Evolutionary conservation across 2,113 vertebrate species (phyloP).

Genomic region (Clarias magur): DNA sequence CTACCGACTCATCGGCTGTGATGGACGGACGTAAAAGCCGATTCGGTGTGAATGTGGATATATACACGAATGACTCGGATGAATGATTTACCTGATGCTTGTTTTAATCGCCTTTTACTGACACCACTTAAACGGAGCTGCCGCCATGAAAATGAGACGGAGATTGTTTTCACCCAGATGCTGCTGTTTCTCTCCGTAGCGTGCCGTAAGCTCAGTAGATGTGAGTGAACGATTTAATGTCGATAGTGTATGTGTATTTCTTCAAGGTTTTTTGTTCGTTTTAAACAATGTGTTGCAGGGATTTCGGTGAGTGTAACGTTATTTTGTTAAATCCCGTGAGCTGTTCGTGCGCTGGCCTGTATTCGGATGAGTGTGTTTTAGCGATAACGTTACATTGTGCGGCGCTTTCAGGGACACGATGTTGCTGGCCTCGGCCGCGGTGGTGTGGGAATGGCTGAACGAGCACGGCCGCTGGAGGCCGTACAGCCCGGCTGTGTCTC

Average conservation of each 20-base stretch:
- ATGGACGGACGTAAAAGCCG: neutral
- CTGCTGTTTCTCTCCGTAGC: slow-evolving; percentile 23
- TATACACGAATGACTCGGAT: slow-evolving; percentile 32
- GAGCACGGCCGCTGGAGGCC: slow-evolving; percentile 94
- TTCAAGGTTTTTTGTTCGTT: neutral
- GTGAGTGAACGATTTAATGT: slow-evolving; percentile 37
- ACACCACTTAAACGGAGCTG: slow-evolving; percentile 17
- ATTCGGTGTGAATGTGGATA: neutral
- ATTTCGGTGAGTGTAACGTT: neutral
- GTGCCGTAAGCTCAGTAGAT: slow-evolving; percentile 25
- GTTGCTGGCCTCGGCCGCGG: slow-evolving; percentile 88
- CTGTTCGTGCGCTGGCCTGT: neutral
- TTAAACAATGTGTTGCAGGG: neutral
- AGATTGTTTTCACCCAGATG: slow-evolving; percentile 40
- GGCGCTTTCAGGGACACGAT: slow-evolving; percentile 60
- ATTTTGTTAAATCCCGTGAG: neutral
- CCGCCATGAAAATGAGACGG: slow-evolving; percentile 44
- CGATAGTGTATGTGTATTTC: neutral
- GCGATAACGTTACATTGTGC: neutral
- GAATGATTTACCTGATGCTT: neutral
- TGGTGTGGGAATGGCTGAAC: slow-evolving; percentile 98
- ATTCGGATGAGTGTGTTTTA: neutral
- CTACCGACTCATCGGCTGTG: neutral
- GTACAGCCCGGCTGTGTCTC: slow-evolving; percentile 92
- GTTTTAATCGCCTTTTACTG: slow-evolving; percentile 5